Evolutionary conservation across 1,140 invertebrate species (phyloP).

Genomic region (Papilio polytes): DNA sequence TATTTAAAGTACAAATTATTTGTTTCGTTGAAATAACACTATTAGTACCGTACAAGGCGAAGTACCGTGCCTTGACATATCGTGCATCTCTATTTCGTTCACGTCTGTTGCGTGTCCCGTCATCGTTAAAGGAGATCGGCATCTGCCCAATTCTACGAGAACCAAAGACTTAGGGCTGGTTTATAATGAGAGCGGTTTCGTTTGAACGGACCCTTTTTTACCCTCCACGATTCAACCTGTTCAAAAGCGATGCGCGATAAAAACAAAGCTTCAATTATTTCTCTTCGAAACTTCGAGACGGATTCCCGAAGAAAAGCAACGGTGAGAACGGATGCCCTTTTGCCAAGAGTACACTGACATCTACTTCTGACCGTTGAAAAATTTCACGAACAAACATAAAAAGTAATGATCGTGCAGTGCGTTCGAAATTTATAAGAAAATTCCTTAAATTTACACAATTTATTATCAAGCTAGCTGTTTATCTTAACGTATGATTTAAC

Average conservation of each 20-base stretch:
- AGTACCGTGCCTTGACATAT: slow-evolving; percentile 5
- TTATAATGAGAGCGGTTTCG: slow-evolving; percentile 41
- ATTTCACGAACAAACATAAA: slow-evolving; percentile 16
- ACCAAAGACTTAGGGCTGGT: slow-evolving; percentile 41
- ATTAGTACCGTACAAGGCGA: neutral
- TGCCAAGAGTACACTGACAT: slow-evolving; percentile 11
- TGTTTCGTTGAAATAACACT: neutral
- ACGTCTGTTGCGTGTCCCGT: slow-evolving; percentile 43
- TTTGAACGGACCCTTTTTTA: slow-evolving; percentile 42
- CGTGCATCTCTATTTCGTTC: slow-evolving; percentile 32
- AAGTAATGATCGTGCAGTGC: neutral
- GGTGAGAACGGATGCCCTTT: slow-evolving; percentile 26
- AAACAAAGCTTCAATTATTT: slow-evolving; percentile 27
- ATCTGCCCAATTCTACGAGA: slow-evolving; percentile 49
- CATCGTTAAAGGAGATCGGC: slow-evolving; percentile 55
- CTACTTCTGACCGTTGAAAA: neutral
- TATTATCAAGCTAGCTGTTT: too few relatives aligned
- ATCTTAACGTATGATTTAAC: too few relatives aligned
- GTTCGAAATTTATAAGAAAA: neutral
- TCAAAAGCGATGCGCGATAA: slow-evolving; percentile 39
- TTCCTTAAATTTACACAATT: neutral
- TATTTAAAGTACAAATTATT: neutral
- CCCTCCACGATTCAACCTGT: slow-evolving; percentile 37
- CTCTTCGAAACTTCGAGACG: neutral
- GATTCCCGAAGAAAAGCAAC: slow-evolving; percentile 19